Conservation (phyloP, 1,140 invertebrate species). For the Ips typographus region DNA sequence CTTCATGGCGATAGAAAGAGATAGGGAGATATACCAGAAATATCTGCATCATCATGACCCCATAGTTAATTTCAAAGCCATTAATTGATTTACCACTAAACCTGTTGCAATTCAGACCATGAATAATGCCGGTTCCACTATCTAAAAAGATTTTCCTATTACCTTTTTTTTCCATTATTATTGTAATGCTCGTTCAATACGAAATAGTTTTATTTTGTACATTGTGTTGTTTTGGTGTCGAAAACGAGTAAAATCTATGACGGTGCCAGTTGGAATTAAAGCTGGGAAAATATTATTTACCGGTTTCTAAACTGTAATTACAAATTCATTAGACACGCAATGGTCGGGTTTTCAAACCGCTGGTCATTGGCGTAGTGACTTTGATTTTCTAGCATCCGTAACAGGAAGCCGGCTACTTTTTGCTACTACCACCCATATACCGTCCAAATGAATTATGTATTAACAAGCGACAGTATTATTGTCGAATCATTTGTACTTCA, state of each 20-base stretch:
- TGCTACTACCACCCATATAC: not conserved
- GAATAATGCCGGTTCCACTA: constrained; percentile 8
- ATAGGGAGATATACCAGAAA: not conserved
- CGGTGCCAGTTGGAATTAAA: constrained; percentile 25
- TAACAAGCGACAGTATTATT: not conserved
- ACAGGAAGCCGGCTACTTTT: constrained; percentile 10
- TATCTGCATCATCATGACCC: not conserved
- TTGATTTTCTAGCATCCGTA: constrained; percentile 4
- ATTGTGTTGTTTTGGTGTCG: constrained; percentile 26
- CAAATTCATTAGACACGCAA: constrained; percentile 36
- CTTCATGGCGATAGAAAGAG: not conserved
- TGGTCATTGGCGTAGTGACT: constrained; percentile 12
- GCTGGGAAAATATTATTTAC: constrained; percentile 36
- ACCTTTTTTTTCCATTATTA: constrained; percentile 6
- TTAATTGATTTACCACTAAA: constrained; percentile 15
- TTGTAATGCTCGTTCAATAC: not conserved
- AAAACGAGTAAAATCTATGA: constrained; percentile 31
- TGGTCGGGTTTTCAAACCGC: constrained; percentile 32
- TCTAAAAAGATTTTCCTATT: constrained; percentile 23
- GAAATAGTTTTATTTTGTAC: constrained; percentile 17
- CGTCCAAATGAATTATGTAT: not conserved
- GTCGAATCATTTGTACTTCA: not conserved
- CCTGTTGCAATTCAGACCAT: constrained; percentile 12
- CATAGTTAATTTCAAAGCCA: constrained; percentile 11
- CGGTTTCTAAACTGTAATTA: constrained; percentile 36